Conservation (phyloP, 2,113 vertebrate genomes). For the Oncorhynchus mykiss region DNA sequence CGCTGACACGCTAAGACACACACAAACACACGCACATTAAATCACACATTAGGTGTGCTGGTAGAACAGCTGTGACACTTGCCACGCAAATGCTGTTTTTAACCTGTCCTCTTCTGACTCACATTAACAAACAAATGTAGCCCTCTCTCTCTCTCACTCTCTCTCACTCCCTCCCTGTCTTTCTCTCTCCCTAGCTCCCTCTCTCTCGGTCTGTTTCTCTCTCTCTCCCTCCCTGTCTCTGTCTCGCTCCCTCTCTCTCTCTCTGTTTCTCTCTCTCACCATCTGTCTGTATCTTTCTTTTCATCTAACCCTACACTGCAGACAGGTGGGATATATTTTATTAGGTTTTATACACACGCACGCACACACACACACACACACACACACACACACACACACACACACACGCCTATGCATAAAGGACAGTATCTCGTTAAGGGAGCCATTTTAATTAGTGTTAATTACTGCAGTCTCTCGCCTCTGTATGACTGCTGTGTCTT, state of each 20-base stretch:
- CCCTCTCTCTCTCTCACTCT: no score
- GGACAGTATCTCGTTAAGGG: slow-evolving; percentile 20
- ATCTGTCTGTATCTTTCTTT: slow-evolving; percentile 27
- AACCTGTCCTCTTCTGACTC: no score
- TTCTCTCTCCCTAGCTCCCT: no score
- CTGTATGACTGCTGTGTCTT: neutral
- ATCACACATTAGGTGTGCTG: no score
- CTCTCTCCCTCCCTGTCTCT: no score
- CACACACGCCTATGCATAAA: neutral
- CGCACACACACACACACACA: neutral
- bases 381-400: neutral
- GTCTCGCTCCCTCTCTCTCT: neutral
- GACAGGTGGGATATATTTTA: neutral
- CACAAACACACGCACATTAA: neutral
- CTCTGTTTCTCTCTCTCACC: slow-evolving; percentile 8
- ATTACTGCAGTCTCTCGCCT: slow-evolving; percentile 32
- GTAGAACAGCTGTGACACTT: no score
- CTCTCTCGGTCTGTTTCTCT: neutral
- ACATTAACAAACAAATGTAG: no score
- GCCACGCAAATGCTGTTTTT: no score
- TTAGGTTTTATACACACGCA: neutral
- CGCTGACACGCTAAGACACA: neutral
- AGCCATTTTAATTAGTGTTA: slow-evolving; percentile 32
- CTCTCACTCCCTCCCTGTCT: no score
- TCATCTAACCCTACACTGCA: neutral